Base-by-base conservation (phyloP, 2,113 vertebrate genomes). In the Gallinago undulata region DNA sequence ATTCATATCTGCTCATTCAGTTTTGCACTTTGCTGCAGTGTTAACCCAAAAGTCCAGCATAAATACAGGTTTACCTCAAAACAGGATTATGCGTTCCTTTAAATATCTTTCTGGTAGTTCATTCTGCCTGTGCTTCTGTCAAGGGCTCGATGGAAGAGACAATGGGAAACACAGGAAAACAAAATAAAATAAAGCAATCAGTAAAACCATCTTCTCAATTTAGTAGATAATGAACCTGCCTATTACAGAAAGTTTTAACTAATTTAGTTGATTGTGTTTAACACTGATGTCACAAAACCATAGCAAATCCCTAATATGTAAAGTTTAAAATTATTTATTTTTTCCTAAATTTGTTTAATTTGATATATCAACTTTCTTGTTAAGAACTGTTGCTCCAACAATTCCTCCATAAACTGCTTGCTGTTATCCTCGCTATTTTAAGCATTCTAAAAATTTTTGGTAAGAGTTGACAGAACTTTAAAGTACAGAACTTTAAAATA, bases 1-100 rank as follows among this genome's bases (percentile, higher is more conserved):
- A 62, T 85, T 60, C 28, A 7, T 50, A 55, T 35, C 39, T n/a
- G 4, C 3, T 86, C 89, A 75, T 67, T 50, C 39, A 30, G 16
- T 66, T 90, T 80, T 75, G 25, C 35, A 35, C 31, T 76, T 68
- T 62, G 21, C 45, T 66, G 18, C 11, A 50, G 9, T 1, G 0
- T 51, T 23, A 48, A 25, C 6, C 19, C 23, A 9, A 12, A n/a
- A 30, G 3, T 27, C 28, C 2, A 2, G 2, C 1, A 22, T 19
- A 56, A 76, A 27, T 50, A 53, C 0, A 1, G 1, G 56, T 84
- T 84, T 78, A 41, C 16, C 13, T 87, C 53, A 57, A 48, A 84
- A 67, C 2, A 43, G 8, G 7, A 30, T 73, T 69, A 55, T 0
- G 0, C 3, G n/a, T 41, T 47, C 27, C 22, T 75, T 82, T 59